Evolutionary conservation across 2,888 invertebrate genomes (phyloP).

Genomic region (Tineola bisselliella): DNA sequence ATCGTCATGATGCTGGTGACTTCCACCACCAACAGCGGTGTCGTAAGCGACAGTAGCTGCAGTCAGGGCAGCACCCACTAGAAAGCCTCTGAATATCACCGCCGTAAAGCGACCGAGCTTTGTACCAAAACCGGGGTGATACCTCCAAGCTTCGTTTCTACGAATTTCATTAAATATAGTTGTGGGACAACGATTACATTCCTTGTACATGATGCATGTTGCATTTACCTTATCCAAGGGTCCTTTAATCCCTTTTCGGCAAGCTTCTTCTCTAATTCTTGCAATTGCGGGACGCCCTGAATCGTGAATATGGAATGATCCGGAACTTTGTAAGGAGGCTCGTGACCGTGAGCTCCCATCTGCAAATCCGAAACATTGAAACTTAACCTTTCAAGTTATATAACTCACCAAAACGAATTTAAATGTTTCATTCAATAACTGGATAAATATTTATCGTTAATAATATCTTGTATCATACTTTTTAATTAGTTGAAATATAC

Average conservation of each 20-base stretch:
- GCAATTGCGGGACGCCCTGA: constrained; percentile 73
- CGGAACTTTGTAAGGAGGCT: constrained; percentile 73
- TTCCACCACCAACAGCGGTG: constrained; percentile 32
- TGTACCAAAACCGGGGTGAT: constrained; percentile 71
- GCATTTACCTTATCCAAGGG: constrained; percentile 82
- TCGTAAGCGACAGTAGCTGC: constrained; percentile 32
- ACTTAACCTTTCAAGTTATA: background rate
- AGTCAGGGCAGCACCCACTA: constrained; percentile 66
- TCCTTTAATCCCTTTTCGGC: constrained; percentile 79
- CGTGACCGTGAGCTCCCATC: constrained; percentile 29
- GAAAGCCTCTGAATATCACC: constrained; percentile 72
- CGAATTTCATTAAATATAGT: no score
- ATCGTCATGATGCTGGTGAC: constrained; percentile 37
- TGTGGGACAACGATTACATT: no score
- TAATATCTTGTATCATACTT: no score
- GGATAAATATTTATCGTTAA: no score
- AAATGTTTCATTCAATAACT: no score
- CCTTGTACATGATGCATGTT: no score
- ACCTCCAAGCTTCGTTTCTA: constrained; percentile 88
- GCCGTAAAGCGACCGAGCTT: constrained; percentile 39
- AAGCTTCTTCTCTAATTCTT: constrained; percentile 71
- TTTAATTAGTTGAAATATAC: no score
- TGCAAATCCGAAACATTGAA: background rate
- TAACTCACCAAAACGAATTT: background rate
- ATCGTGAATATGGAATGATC: constrained; percentile 77